These are phyloP conservation scores for Drosophila pseudotalamancana DNA, from an alignment of 2,888 invertebrate genomes.

Conservation along the genomic window DNA sequence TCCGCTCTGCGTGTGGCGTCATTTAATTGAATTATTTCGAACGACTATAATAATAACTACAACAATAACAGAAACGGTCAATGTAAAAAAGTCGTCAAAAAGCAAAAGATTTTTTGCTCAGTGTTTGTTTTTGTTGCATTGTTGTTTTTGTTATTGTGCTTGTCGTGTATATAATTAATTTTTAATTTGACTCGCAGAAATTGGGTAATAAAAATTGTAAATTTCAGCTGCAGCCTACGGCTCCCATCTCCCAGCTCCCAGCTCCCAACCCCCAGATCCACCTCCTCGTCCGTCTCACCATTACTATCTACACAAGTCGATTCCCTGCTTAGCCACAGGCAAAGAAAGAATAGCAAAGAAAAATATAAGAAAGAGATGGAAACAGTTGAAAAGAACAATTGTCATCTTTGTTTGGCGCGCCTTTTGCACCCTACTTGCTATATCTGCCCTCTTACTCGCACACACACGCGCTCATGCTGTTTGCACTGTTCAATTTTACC, in stretches of 20 bases:
- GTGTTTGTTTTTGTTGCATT: slow-evolving; percentile 34
- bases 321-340: slow-evolving; percentile 48
- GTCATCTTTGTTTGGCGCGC: slow-evolving; percentile 54
- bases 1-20: slow-evolving; percentile 64
- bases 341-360: slow-evolving; percentile 10
- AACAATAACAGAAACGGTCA: slow-evolving; percentile 39
- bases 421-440: slow-evolving; percentile 49
- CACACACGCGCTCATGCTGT: not conserved
- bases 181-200: slow-evolving; percentile 74
- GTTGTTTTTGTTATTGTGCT: slow-evolving; percentile 37
- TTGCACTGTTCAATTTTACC: slow-evolving; percentile 48
- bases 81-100: slow-evolving; percentile 56
- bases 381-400: slow-evolving; percentile 24
- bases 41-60: slow-evolving; percentile 58
- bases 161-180: slow-evolving; percentile 71
- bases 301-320: slow-evolving; percentile 11
- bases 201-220: slow-evolving; percentile 76
- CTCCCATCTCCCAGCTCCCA: slow-evolving; percentile 15
- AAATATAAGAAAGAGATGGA: not conserved
- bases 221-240: slow-evolving; percentile 54
- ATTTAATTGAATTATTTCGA: slow-evolving; percentile 77
- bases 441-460: slow-evolving; percentile 5
- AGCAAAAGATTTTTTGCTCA: slow-evolving; percentile 68
- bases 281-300: not conserved
- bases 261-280: not conserved